Conservation (phyloP, 2,888 invertebrate genomes). For the Aricia artaxerxes region DNA sequence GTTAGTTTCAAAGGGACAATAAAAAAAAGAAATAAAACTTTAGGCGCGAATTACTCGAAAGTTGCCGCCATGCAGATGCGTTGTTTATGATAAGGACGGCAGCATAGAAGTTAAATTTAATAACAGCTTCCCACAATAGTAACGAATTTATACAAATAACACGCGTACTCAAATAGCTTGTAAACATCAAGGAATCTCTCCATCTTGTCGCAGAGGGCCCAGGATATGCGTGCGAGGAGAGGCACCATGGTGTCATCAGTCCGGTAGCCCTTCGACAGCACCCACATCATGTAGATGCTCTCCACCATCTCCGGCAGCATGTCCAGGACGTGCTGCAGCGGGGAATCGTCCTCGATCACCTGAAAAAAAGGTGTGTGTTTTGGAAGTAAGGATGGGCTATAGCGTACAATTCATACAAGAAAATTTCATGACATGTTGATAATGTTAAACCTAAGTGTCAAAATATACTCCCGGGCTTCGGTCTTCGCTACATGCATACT, state of each 20-base stretch:
- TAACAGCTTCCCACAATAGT: no score
- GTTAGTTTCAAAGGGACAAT: no score
- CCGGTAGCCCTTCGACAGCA: conserved; percentile 91
- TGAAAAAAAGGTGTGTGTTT: conserved; percentile 46
- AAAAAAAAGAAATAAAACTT: no score
- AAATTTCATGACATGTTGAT: no score
- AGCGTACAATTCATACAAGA: no score
- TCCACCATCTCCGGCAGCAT: conserved; percentile 90
- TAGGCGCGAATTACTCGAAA: no score
- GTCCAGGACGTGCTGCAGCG: conserved; percentile 86
- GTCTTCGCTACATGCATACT: no score
- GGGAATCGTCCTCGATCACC: conserved; percentile 85
- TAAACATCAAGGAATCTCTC: conserved; percentile 85
- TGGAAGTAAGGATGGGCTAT: neutral
- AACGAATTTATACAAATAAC: neutral
- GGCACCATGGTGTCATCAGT: conserved; percentile 93
- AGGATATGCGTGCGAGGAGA: conserved; percentile 89
- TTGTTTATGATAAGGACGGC: no score
- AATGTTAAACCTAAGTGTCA: no score
- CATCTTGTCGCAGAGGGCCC: conserved; percentile 89
- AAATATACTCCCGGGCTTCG: no score
- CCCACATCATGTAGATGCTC: conserved; percentile 94
- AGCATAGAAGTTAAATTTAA: no score
- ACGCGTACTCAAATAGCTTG: conserved; percentile 88
- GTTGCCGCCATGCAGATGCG: no score